These are phyloP conservation scores for Chlamydotis undulata DNA, from an alignment of 2,113 vertebrate species.

Conservation along the genomic window DNA sequence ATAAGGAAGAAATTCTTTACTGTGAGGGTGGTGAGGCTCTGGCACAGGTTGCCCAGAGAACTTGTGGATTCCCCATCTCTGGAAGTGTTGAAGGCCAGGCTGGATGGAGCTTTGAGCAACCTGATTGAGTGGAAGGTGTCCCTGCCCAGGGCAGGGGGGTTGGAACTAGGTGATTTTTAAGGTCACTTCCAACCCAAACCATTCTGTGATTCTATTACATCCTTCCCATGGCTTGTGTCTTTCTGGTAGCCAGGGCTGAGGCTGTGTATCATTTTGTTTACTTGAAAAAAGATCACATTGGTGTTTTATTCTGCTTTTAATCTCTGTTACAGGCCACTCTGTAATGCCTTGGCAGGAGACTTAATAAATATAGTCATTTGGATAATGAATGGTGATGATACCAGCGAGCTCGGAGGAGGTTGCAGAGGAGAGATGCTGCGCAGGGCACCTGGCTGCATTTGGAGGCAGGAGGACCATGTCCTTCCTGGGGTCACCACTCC, in stretches of 20 bases:
- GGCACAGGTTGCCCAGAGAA: no score
- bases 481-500: accelerated
- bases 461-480: not conserved
- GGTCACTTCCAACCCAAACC: no score
- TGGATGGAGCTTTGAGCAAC: no score
- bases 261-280: not conserved
- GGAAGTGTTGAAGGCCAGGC: no score
- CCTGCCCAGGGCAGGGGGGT: no score
- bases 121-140: no score
- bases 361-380: conserved; percentile 64
- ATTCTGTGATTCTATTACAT: not conserved
- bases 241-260: not conserved
- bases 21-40: no score
- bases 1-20: no score
- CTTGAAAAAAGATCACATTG: not conserved
- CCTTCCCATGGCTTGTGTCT: not conserved
- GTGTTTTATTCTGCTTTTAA: conserved; percentile 57
- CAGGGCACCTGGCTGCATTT: not conserved
- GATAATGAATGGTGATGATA: conserved; percentile 60
- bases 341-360: conserved; percentile 46
- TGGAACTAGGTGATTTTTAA: no score
- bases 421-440: not conserved
- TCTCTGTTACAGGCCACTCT: conserved; percentile 51
- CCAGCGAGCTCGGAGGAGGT: not conserved
- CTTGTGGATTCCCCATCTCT: no score